phyloP scores from a whole-genome alignment of 37 sponge, comb jelly and placozoan genomes.

The Ianthella basta region DNA sequence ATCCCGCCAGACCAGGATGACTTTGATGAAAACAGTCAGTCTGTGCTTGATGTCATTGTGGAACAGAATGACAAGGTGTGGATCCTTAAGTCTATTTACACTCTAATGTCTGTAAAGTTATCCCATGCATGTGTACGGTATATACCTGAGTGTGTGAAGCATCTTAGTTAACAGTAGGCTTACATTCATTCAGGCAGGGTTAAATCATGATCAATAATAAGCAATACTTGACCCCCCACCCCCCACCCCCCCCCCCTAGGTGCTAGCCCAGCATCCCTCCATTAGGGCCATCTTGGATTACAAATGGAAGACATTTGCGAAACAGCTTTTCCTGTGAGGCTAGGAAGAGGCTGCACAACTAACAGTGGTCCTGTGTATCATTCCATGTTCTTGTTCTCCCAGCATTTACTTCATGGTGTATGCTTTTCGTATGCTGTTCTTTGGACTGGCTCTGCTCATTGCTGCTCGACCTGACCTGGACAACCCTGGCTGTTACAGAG shows the following conservation, averaged over 20 bases:
- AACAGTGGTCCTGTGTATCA: too few species aligned
- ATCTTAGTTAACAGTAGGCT: too few species aligned
- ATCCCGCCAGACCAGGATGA: background rate
- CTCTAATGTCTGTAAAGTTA: too few species aligned
- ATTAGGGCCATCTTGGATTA: slow-evolving; percentile 6
- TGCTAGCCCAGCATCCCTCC: slow-evolving; percentile 10
- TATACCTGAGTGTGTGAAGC: too few species aligned
- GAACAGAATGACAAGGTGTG: slow-evolving; percentile 14
- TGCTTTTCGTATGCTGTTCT: slow-evolving; percentile 2
- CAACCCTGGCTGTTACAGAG: slow-evolving; percentile 33
- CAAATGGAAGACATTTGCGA: slow-evolving; percentile 23
- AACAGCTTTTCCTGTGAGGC: background rate
- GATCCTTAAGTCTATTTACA: background rate
- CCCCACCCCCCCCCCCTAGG: background rate
- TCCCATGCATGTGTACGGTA: too few species aligned
- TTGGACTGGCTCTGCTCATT: slow-evolving; percentile 17
- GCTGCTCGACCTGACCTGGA: slow-evolving; percentile 32
- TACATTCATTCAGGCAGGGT: too few species aligned
- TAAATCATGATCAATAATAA: too few species aligned
- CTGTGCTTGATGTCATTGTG: background rate
- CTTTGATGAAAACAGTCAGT: background rate
- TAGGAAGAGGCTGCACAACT: too few species aligned
- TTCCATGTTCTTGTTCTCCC: too few species aligned
- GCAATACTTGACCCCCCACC: too few species aligned
- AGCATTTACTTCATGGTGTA: slow-evolving; percentile 8